These are phyloP conservation scores for Hecatera dysodea DNA, from an alignment of 2,888 invertebrate species.

Conservation along the genomic window DNA sequence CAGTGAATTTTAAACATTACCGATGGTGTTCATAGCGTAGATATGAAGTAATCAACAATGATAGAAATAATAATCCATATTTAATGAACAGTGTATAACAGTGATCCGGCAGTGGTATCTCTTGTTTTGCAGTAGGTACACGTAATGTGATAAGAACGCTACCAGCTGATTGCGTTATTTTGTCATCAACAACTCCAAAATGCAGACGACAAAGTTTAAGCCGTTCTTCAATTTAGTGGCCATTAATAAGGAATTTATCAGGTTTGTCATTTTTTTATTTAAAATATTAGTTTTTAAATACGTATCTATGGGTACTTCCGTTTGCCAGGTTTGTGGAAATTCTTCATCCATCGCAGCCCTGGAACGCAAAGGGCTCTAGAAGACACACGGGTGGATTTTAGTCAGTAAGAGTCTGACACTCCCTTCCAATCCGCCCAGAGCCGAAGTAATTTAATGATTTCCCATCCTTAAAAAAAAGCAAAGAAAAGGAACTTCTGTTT, in stretches of 20 bases:
- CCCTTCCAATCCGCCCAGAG: no score
- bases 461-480: no score
- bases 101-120: slow-evolving; percentile 17
- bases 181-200: slow-evolving; percentile 32
- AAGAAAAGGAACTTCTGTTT: no score
- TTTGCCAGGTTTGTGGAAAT: no score
- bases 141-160: slow-evolving; percentile 10
- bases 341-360: no score
- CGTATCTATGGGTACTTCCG: no score
- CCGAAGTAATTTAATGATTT: no score
- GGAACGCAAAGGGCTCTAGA: no score
- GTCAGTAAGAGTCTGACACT: no score
- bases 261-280: slow-evolving; percentile 39
- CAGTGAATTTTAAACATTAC: neutral
- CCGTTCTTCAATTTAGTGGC: slow-evolving; percentile 43
- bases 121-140: neutral
- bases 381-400: no score
- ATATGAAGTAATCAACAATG: neutral
- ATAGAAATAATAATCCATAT: no score
- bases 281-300: no score
- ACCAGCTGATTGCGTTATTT: slow-evolving; percentile 15
- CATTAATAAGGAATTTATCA: slow-evolving; percentile 41
- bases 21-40: neutral
- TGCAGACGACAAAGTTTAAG: slow-evolving; percentile 51
- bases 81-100: neutral